Conservation (phyloP, 23 tunicate genomes). For the Clavelina lepadiformis region DNA sequence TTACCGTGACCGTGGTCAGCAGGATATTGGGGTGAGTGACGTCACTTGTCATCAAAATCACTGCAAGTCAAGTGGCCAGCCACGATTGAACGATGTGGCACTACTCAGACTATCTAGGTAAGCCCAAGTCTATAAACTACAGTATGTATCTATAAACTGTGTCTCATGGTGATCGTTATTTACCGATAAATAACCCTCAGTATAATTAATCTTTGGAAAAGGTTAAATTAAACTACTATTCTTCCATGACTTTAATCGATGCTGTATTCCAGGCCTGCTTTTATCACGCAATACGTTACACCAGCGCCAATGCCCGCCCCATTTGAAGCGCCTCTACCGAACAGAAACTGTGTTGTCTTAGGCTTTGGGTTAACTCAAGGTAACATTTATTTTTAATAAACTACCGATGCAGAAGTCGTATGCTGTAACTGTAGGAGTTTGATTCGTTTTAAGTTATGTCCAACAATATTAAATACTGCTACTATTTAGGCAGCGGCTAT, state of each 20-base stretch:
- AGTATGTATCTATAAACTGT: no score
- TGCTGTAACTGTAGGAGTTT: not conserved
- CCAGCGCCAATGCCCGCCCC: constrained; percentile 58
- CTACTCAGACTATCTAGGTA: constrained; percentile 54
- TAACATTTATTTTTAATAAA: constrained; percentile 8
- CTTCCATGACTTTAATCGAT: no score
- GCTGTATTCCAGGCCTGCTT: constrained; percentile 15
- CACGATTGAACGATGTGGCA: constrained; percentile 87
- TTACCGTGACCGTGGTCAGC: constrained; percentile 40
- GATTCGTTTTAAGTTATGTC: no score
- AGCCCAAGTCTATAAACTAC: not conserved
- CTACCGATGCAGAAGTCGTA: not conserved
- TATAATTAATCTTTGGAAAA: no score
- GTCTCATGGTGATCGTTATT: no score
- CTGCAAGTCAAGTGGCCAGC: constrained; percentile 62
- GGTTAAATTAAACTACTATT: no score
- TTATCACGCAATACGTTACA: constrained; percentile 1
- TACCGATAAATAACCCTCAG: no score
- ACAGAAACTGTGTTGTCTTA: constrained; percentile 45
- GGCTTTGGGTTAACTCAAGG: constrained; percentile 94
- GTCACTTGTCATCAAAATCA: constrained; percentile 84
- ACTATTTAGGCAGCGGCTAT: constrained; percentile 66
- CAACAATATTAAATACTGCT: no score
- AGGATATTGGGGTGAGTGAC: constrained; percentile 26
- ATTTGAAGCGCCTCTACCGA: constrained; percentile 35